These are phyloP conservation scores for Drosophila helvetica DNA, from an alignment of 2,888 invertebrate genomes.

Conservation along the genomic window DNA sequence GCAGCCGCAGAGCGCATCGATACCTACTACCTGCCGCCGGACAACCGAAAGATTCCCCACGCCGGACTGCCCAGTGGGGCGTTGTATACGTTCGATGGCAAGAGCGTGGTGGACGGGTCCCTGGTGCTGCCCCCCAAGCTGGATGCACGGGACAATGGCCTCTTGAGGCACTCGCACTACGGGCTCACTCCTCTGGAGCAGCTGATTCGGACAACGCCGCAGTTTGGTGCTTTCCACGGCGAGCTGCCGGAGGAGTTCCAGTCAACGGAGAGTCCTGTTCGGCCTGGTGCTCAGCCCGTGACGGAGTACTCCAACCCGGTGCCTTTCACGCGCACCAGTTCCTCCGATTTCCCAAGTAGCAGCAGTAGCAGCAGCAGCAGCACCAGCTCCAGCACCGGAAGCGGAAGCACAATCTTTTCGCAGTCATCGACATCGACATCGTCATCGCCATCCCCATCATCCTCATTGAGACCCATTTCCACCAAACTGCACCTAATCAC, in stretches of 20 bases:
- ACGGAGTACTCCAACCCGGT: slow-evolving; percentile 69
- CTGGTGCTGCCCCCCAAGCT: slow-evolving; percentile 85
- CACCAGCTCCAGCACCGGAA: slow-evolving; percentile 6
- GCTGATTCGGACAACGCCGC: slow-evolving; percentile 87
- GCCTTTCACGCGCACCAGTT: slow-evolving; percentile 35
- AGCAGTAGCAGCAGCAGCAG: slow-evolving; percentile 26
- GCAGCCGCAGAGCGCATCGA: slow-evolving; percentile 90
- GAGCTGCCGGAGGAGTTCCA: slow-evolving; percentile 86
- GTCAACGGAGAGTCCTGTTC: slow-evolving; percentile 70
- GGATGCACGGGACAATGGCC: slow-evolving; percentile 64
- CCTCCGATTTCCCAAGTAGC: slow-evolving; percentile 26
- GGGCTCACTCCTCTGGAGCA: slow-evolving; percentile 86
- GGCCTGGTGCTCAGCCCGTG: slow-evolving; percentile 58
- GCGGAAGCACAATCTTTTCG: slow-evolving; percentile 38
- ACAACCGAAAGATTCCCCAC: slow-evolving; percentile 84
- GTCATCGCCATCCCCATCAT: slow-evolving; percentile 49
- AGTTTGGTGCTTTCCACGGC: slow-evolving; percentile 90
- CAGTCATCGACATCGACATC: slow-evolving; percentile 52
- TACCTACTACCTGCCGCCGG: slow-evolving; percentile 90
- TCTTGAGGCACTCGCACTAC: slow-evolving; percentile 58
- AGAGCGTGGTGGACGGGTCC: slow-evolving; percentile 88
- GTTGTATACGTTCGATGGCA: slow-evolving; percentile 91
- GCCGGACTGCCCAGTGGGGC: slow-evolving; percentile 85
- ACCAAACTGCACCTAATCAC: slow-evolving; percentile 78
- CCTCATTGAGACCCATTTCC: slow-evolving; percentile 74